Conservation (phyloP, 2,888 invertebrate genomes). For the Lysandra bellargus region DNA sequence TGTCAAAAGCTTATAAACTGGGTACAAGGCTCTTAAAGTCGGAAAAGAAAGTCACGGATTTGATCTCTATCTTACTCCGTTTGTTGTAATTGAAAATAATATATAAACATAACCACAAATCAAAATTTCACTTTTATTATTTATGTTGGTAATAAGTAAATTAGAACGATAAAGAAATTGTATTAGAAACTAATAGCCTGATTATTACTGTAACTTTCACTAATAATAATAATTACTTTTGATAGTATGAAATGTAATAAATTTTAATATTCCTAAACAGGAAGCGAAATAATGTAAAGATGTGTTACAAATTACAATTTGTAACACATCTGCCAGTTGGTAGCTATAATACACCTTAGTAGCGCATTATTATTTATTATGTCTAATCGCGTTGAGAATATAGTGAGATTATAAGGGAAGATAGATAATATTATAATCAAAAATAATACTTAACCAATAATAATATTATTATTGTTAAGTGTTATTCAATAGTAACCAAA, state of each 20-base stretch:
- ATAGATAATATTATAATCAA: no score
- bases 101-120: background rate
- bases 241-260: background rate
- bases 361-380: no score
- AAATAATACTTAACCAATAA: no score
- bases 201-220: background rate
- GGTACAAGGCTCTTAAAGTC: background rate
- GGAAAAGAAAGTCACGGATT: background rate
- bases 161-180: background rate
- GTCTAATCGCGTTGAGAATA: no score
- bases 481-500: no score
- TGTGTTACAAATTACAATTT: no score
- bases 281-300: no score
- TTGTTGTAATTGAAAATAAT: background rate
- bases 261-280: background rate
- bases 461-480: no score
- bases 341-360: no score
- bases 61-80: background rate
- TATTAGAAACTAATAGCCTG: background rate
- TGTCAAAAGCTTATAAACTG: background rate
- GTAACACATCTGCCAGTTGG: no score
- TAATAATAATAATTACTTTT: background rate
- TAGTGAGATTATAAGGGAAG: no score
- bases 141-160: background rate
- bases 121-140: constrained; percentile 9